Base-by-base conservation (phyloP, 2,113 vertebrate species). In the Engraulis encrasicolus region DNA sequence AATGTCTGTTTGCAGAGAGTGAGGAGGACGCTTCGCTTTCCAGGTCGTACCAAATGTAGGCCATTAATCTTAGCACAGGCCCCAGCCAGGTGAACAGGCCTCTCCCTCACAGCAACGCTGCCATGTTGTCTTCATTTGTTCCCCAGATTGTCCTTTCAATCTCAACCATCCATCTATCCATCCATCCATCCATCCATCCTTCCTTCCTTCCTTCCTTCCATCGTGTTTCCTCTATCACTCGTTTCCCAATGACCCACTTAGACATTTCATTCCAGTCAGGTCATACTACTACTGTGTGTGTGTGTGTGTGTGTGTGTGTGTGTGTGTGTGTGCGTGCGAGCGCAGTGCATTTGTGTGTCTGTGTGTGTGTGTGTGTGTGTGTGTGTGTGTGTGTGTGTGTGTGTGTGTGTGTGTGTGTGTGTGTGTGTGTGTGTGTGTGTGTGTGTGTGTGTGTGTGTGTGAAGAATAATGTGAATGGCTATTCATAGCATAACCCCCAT, bases 71-170 rank as follows among this genome's bases (percentile, higher is more conserved):
- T 34, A 0, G 54, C 84, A 86, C 88, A 88, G 89, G 85, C 90
- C 83, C 87, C 81, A 86, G 79, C 85, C 85, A 52, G 78, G 78
- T 74, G 50, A 82, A 87, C 82, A 48, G 31, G 27, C 66, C 66
- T 77, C 87, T 89, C 50, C 88, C 84, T 82, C 71, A 89, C 85
- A 89, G 40, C 52, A 77, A 85, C 82, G 81, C 27, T 45, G n/a
- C 82, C 84, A 89, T 52, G 84, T 31, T 34, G 66, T 83, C 79
- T 87, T 89, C 85, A 90, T 86, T 85, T 87, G 82, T 0, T n/a
- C 81, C 88, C 90, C 89, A 88, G 87, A 92, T 90, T 83, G 85
- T 11, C 80, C 85, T 79, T 86, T 90, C 80, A 23, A 34, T 54
- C 45, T 20, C 52, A 23, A 78, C 86, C 85, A 48, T 82, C 78